phyloP scores from a whole-genome alignment of 2,888 invertebrate genomes.

The Acrobeloides nanus region DNA sequence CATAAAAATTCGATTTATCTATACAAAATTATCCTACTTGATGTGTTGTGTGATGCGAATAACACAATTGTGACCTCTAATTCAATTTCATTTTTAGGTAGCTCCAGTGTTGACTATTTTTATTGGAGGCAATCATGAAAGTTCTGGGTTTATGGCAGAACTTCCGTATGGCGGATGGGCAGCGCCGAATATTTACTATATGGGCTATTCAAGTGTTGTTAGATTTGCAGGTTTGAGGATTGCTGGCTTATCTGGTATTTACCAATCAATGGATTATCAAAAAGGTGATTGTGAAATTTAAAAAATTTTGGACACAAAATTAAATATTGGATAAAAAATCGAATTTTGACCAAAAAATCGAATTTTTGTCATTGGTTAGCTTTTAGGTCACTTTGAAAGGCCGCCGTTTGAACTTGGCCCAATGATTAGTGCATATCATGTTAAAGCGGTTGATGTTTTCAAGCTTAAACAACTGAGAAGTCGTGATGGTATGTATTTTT shows the following conservation, averaged over 20 bases:
- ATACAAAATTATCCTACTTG: no score
- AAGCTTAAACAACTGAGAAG: no score
- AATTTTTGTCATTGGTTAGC: no score
- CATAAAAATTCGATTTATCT: no score
- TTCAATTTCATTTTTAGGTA: slow-evolving; percentile 66
- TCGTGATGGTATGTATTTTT: no score
- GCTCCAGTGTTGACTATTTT: slow-evolving; percentile 82
- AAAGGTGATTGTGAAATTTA: no score
- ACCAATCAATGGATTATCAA: slow-evolving; percentile 73
- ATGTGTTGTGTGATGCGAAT: no score
- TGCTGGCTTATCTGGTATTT: slow-evolving; percentile 85
- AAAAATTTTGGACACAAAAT: no score
- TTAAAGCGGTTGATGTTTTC: slow-evolving; percentile 79
- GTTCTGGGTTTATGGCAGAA: slow-evolving; percentile 90
- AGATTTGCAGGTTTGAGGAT: slow-evolving; percentile 76
- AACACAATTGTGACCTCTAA: no score
- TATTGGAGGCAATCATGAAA: slow-evolving; percentile 97
- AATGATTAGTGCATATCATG: slow-evolving; percentile 81
- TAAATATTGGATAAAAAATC: no score
- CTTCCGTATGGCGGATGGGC: slow-evolving; percentile 95
- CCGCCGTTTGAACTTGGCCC: slow-evolving; percentile 74
- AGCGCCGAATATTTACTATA: slow-evolving; percentile 90
- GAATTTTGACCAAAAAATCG: no score
- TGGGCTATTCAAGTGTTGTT: slow-evolving; percentile 61
- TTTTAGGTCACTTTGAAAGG: slow-evolving; percentile 70